Evolutionary conservation across 2,888 invertebrate species (phyloP).

Genomic region (Biston betularia): DNA sequence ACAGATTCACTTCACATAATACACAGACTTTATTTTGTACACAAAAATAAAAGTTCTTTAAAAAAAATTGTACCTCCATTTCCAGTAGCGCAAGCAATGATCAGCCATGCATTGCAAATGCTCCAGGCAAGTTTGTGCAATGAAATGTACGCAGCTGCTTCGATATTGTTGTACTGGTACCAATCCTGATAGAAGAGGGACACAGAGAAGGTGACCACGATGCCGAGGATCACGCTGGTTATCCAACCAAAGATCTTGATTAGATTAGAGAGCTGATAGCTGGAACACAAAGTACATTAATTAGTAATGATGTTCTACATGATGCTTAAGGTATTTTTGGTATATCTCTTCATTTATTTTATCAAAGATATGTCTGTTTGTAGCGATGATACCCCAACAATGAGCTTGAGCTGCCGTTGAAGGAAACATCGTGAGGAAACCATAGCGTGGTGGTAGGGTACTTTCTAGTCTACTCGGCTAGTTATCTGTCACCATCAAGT

Average conservation of each 20-base stretch:
- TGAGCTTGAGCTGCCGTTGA: too few relatives aligned
- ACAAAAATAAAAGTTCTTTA: too few relatives aligned
- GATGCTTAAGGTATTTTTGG: neutral
- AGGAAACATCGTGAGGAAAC: too few relatives aligned
- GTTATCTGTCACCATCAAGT: too few relatives aligned
- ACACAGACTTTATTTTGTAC: too few relatives aligned
- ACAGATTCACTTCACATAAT: too few relatives aligned
- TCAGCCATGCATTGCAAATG: conserved; percentile 88
- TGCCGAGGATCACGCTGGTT: conserved; percentile 73
- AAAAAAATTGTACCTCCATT: conserved; percentile 83
- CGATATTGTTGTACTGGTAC: conserved; percentile 84
- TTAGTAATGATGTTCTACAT: neutral
- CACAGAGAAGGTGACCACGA: conserved; percentile 87
- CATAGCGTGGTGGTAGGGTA: too few relatives aligned
- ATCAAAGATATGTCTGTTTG: too few relatives aligned
- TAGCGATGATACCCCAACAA: too few relatives aligned
- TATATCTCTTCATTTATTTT: too few relatives aligned
- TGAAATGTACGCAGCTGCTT: conserved; percentile 88
- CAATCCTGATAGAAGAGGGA: conserved; percentile 88
- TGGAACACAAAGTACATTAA: conserved; percentile 47
- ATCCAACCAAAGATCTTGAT: conserved; percentile 72
- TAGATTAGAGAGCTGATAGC: conserved; percentile 68
- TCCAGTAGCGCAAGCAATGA: conserved; percentile 89
- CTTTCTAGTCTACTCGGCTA: too few relatives aligned
- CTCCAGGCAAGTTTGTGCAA: conserved; percentile 90